Evolutionary conservation across 2,113 vertebrate genomes (phyloP).

Genomic region (Platanista minor): DNA sequence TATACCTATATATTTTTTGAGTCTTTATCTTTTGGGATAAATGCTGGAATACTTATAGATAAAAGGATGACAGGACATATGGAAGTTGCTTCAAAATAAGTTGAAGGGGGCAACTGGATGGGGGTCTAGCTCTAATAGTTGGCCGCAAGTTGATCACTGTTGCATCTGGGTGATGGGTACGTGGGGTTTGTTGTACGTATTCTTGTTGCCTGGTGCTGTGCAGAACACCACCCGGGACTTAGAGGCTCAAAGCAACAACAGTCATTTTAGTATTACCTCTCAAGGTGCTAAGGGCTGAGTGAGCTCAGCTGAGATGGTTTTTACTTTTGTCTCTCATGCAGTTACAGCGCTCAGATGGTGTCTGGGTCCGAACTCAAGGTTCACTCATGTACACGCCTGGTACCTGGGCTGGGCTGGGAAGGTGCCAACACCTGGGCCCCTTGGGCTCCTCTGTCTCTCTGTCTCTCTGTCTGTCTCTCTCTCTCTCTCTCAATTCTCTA

Average conservation of each 20-base stretch:
- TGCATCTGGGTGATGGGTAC: neutral
- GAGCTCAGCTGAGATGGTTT: neutral
- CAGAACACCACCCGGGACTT: neutral
- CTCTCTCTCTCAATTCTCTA: neutral
- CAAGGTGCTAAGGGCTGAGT: neutral
- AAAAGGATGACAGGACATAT: neutral
- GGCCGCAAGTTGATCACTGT: neutral
- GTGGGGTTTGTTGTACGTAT: neutral
- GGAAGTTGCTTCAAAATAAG: neutral
- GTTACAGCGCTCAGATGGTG: neutral
- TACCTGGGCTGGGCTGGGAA: neutral
- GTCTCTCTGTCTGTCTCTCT: neutral
- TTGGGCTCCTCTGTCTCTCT: neutral
- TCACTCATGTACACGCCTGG: neutral
- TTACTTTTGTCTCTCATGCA: neutral
- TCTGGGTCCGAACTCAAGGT: neutral
- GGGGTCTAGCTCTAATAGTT: neutral
- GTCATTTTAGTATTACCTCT: neutral
- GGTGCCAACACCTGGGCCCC: neutral
- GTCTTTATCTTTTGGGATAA: neutral
- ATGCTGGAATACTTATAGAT: neutral
- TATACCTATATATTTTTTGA: neutral
- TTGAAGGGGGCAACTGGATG: neutral
- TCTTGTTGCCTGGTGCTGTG: neutral
- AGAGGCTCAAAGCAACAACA: neutral